Base-by-base conservation (phyloP, 1,140 invertebrate genomes). In the Agrypnia vestita region DNA sequence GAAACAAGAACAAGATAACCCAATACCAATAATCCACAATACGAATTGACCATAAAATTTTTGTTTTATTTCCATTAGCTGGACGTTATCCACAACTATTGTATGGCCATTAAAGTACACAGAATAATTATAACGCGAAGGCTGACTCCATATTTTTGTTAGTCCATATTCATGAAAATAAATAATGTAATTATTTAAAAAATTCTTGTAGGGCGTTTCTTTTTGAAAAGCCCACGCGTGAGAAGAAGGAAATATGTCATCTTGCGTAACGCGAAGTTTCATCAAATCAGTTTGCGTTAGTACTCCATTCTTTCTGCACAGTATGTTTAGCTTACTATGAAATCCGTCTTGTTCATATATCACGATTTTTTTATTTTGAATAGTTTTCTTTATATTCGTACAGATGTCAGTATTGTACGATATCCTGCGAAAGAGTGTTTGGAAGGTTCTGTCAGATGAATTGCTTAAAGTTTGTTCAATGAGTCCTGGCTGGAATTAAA, bases 1-100 rank as follows among this genome's bases (percentile, higher is more conserved):
- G 35, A 64, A 64, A 64, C 61, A 64, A 4, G 35, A 3, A n/a
- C 61, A 35, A 13, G 61, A 64, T 12, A 64, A 64, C 13, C 61
- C 61, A 25, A 64, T 64, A 25, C 61, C 61, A 64, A 64, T 25
- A 12, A 43, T 35, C 61, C 19, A 64, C 61, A 64, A 13, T 10
- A 64, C 61, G 35, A 64, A 64, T 12, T 64, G 61, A 35, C 61
- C 19, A 25, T 64, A 21, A 64, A 64, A 64, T 10, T 64, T 64
- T 7, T n/a, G 13, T 64, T 21, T 13, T 4, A 25, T 64, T 35
- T 19, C 19, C 19, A 10, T 25, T n/a, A 64, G 13, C 13, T 64
- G 13, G n/a, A 19, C 25, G 21, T 8, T 64, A 64, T 64, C 61
- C 35, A 64, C 61, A 8, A 64, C 25, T 35, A 35, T 64, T 25